A percentile compares a stretch with the other conserved stretches of the same genome.
Evolutionary conservation across 2,888 invertebrate genomes (phyloP).

Genomic region (Drosophila cracens): DNA sequence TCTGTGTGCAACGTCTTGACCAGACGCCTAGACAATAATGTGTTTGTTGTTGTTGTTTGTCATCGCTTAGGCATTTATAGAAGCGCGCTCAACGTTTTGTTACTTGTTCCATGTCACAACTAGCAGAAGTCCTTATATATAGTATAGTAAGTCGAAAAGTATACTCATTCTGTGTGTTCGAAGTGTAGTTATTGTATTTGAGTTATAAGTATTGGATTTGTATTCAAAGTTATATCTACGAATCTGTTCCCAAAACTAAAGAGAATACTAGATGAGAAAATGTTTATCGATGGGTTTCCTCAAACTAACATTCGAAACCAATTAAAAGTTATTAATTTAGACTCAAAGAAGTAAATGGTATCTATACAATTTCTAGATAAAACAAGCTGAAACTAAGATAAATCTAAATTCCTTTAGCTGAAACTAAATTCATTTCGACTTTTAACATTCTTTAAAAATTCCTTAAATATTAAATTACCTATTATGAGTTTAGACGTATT

Average conservation of each 20-base stretch:
- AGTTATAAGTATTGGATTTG: not conserved
- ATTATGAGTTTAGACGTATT: not conserved
- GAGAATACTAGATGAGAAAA: not conserved
- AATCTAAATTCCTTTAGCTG: not conserved
- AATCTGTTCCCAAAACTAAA: not conserved
- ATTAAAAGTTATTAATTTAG: not conserved
- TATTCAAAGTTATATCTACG: not conserved
- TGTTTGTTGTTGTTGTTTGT: constrained; percentile 42
- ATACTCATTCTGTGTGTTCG: constrained; percentile 2
- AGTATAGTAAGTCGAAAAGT: constrained; percentile 28
- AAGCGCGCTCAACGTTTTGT: constrained; percentile 38
- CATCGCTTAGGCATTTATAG: constrained; percentile 59
- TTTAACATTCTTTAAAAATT: not conserved
- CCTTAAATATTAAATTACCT: not conserved
- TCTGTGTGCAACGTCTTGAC: not conserved
- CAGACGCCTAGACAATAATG: constrained; percentile 59
- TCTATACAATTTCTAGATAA: not conserved
- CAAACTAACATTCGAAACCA: not conserved
- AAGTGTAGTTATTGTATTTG: constrained; percentile 4
- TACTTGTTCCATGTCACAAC: constrained; percentile 42
- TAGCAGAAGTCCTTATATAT: not conserved
- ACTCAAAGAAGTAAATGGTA: not conserved
- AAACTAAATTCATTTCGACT: not conserved
- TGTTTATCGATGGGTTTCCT: not conserved
- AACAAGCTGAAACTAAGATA: not conserved